A percentile compares a stretch with the other conserved stretches of the same genome.
Evolutionary conservation across 2,797 vertebrate species (phyloP).

Genomic region (Bryconaethiops microstoma): DNA sequence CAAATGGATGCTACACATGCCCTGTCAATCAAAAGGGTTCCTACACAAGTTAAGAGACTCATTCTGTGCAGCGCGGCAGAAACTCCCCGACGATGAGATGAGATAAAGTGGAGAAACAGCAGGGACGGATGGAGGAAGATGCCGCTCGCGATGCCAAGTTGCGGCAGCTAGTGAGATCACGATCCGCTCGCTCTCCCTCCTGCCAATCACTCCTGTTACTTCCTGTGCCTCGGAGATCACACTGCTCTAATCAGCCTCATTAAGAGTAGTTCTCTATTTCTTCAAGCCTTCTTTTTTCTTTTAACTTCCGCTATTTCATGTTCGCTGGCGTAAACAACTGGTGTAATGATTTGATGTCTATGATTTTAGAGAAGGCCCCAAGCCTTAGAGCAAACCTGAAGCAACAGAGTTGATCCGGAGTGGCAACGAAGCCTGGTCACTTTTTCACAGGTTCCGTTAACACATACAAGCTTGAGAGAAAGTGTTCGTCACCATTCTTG

Average conservation of each 20-base stretch:
- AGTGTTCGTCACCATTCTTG: not conserved
- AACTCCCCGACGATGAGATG: not conserved
- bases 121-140: slow-evolving; percentile 16
- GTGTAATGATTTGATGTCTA: not conserved
- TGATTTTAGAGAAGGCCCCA: not conserved
- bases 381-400: not conserved
- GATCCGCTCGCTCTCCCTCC: slow-evolving; percentile 24
- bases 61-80: slow-evolving; percentile 32
- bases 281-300: not conserved
- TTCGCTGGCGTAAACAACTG: not conserved
- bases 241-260: slow-evolving; percentile 31
- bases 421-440: not conserved
- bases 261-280: slow-evolving; percentile 26
- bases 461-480: not conserved
- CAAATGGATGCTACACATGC: not conserved
- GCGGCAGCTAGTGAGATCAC: slow-evolving; percentile 34
- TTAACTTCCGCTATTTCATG: not conserved
- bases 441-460: not conserved
- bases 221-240: slow-evolving; percentile 32
- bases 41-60: slow-evolving; percentile 18
- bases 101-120: slow-evolving; percentile 12
- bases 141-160: slow-evolving; percentile 26
- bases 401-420: not conserved
- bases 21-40: slow-evolving; percentile 32
- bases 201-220: slow-evolving; percentile 39